A percentile compares a stretch with the other conserved stretches of the same genome.
Conservation (phyloP, 2,797 vertebrate species). For the Allobates femoralis region DNA sequence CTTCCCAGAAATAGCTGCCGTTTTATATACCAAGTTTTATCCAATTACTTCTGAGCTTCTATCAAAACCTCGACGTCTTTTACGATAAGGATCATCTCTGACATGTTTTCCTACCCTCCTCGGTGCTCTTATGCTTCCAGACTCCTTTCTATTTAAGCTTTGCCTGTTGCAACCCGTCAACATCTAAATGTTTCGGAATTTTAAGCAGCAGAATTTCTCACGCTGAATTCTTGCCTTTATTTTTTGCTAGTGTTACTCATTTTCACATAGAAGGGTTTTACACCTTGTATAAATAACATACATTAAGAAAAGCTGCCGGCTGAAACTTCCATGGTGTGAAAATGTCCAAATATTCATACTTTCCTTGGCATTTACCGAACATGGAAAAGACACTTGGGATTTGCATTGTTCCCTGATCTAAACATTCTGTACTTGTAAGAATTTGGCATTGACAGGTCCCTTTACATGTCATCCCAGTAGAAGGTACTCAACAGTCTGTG, state of each 20-base stretch:
- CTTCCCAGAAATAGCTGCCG: slow-evolving; percentile 2
- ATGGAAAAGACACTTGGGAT: neutral
- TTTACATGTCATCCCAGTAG: no score
- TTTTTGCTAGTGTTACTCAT: slow-evolving; percentile 12
- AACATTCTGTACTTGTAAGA: no score
- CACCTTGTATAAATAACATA: slow-evolving; percentile 17
- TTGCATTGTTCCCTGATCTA: neutral
- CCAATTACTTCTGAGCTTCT: slow-evolving; percentile 48
- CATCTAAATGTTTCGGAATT: slow-evolving; percentile 48
- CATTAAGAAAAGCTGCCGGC: neutral
- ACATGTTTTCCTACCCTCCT: slow-evolving; percentile 31
- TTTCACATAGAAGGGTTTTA: slow-evolving; percentile 20
- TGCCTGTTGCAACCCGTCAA: slow-evolving; percentile 42
- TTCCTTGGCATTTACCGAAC: neutral
- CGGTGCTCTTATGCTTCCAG: neutral
- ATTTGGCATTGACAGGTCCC: no score
- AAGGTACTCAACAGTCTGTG: no score
- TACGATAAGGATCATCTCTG: slow-evolving; percentile 48
- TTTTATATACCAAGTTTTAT: slow-evolving; percentile 44
- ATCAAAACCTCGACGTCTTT: slow-evolving; percentile 28
- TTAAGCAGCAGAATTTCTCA: slow-evolving; percentile 28
- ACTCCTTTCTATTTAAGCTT: slow-evolving; percentile 40
- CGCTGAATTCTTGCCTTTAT: neutral
- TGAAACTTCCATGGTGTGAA: slow-evolving; percentile 1
- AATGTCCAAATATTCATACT: neutral